Percentiles rank a stretch among this genome's conserved stretches.
phyloP scores from a whole-genome alignment of 64 coral and sea anemone species.

The Cladopsammia gracilis region DNA sequence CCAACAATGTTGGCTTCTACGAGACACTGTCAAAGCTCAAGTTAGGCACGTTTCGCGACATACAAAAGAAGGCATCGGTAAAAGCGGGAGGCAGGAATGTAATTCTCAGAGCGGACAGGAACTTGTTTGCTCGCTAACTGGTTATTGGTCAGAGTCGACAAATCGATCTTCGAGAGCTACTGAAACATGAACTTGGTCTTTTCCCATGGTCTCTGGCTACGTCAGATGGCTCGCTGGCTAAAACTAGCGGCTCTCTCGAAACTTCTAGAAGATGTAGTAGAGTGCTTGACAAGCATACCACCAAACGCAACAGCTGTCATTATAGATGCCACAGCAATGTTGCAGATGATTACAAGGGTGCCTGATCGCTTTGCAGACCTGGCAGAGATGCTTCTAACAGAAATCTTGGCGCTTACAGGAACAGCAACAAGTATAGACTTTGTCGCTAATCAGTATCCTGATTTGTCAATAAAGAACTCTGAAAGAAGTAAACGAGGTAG shows the following conservation, averaged over 20 bases:
- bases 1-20: conserved; percentile 32
- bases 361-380: conserved; percentile 57
- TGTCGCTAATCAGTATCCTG: conserved; percentile 50
- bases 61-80: conserved; percentile 48
- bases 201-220: conserved; percentile 75
- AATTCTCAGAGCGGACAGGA: conserved; percentile 42
- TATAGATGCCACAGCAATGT: conserved; percentile 46
- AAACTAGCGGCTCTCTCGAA: conserved; percentile 63
- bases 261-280: conserved; percentile 33
- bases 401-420: background rate
- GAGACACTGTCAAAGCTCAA: conserved; percentile 51
- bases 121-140: conserved; percentile 65
- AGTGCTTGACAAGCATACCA: conserved; percentile 4
- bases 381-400: conserved; percentile 22
- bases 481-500: background rate
- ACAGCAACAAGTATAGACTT: conserved; percentile 38
- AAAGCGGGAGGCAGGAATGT: conserved; percentile 35
- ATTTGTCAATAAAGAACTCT: conserved; percentile 34
- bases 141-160: conserved; percentile 64
- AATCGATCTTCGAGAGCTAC: conserved; percentile 60
- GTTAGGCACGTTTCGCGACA: conserved; percentile 47
- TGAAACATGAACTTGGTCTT: conserved; percentile 61
- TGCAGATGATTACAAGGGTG: conserved; percentile 32
- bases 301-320: conserved; percentile 9
- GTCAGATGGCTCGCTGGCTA: conserved; percentile 65